These are phyloP conservation scores for Dasyprocta punctata DNA, from an alignment of 2,113 vertebrate genomes.

Conservation along the genomic window DNA sequence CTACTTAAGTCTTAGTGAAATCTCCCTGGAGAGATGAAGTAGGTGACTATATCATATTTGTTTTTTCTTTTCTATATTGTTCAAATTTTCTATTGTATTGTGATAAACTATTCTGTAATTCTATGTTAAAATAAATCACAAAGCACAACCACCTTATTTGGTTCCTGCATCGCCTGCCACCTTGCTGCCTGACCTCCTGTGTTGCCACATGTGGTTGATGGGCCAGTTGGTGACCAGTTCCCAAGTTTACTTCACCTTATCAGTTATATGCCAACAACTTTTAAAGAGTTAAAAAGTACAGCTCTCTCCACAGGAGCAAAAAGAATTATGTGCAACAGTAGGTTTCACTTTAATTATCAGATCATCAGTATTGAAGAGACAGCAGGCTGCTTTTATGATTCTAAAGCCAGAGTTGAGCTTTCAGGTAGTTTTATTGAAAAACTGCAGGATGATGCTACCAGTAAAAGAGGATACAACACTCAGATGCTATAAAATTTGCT, in stretches of 20 bases:
- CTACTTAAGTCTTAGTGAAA: background rate
- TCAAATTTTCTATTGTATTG: background rate
- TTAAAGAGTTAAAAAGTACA: background rate
- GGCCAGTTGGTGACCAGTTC: background rate
- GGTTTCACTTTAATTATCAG: conserved; percentile 48
- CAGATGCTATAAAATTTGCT: conserved; percentile 41
- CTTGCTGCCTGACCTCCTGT: background rate
- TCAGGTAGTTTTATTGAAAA: conserved; percentile 57
- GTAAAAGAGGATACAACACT: background rate
- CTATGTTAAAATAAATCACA: background rate
- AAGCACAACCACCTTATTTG: background rate
- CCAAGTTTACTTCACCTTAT: background rate
- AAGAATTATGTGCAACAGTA: background rate
- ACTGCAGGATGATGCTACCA: background rate
- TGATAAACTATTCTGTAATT: background rate
- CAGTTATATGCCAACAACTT: background rate
- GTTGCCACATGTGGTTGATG: background rate
- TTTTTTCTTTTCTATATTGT: background rate
- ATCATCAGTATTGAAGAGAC: conserved; percentile 14
- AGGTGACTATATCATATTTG: background rate
- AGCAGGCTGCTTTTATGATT: conserved; percentile 24
- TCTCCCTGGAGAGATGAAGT: background rate
- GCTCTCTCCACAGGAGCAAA: background rate
- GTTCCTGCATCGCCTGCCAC: background rate
- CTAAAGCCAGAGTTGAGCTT: background rate